Conservation (phyloP, 2,797 vertebrate genomes). For the Pteropus rufus region DNA sequence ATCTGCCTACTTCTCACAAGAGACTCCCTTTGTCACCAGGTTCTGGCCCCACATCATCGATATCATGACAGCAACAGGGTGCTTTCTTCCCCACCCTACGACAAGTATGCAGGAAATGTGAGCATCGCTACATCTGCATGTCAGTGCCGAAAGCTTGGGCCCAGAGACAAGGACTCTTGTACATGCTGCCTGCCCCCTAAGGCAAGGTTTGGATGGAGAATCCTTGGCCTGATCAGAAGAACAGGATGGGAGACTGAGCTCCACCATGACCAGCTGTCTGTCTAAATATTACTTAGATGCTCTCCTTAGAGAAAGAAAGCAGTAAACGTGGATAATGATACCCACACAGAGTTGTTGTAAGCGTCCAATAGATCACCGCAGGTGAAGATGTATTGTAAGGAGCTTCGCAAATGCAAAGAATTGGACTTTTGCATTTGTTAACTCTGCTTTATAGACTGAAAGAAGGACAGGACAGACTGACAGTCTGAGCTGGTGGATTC, state of each 20-base stretch:
- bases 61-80: neutral
- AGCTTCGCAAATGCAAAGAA: neutral
- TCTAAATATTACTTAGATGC: neutral
- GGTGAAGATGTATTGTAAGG: neutral
- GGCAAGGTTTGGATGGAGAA: neutral
- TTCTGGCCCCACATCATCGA: neutral
- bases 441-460: neutral
- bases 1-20: neutral
- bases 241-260: neutral
- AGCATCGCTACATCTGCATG: rapidly evolving
- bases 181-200: neutral
- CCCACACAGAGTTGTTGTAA: rapidly evolving
- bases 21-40: neutral
- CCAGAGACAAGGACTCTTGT: neutral
- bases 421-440: neutral
- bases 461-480: neutral
- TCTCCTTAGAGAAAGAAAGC: neutral
- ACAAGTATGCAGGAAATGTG: neutral
- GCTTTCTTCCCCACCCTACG: no score
- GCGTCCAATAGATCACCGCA: rapidly evolving
- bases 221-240: neutral
- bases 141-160: neutral
- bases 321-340: neutral
- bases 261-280: neutral
- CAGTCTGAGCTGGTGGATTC: neutral